phyloP scores from a whole-genome alignment of 2,113 vertebrate genomes.

The Sinocyclocheilus rhinocerous region DNA sequence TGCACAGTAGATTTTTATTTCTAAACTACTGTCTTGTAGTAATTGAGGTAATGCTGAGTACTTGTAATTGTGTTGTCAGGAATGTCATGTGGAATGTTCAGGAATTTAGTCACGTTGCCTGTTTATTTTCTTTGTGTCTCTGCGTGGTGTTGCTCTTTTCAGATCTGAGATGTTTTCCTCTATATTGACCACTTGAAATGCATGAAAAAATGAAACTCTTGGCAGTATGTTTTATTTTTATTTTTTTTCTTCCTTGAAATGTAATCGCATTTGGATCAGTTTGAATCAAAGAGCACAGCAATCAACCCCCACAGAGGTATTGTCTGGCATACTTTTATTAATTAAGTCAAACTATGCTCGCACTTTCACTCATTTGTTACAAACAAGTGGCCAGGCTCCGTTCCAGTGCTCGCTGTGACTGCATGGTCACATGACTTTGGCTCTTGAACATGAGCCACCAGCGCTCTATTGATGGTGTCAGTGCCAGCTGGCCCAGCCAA shows the following conservation, averaged over 20 bases:
- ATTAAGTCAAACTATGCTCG: slow-evolving; percentile 2
- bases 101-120: not conserved
- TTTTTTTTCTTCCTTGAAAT: not conserved
- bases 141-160: not conserved
- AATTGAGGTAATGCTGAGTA: not conserved
- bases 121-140: slow-evolving; percentile 13
- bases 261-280: slow-evolving; percentile 14
- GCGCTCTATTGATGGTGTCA: not conserved
- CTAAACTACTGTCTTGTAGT: not conserved
- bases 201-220: not conserved
- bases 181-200: not conserved
- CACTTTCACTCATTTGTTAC: slow-evolving; percentile 31
- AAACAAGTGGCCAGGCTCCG: not conserved
- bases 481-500: slow-evolving; percentile 15
- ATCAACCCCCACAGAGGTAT: not conserved
- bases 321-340: not conserved
- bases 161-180: not conserved
- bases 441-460: not conserved
- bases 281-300: not conserved
- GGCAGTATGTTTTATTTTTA: not conserved
- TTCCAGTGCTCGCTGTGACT: not conserved
- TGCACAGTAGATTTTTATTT: not conserved
- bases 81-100: not conserved
- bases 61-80: not conserved
- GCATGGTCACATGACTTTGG: not conserved